Evolutionary conservation across 2,888 invertebrate species (phyloP), one percentile per base, ranked within the genome.

Genomic region (Philereme transversata): DNA sequence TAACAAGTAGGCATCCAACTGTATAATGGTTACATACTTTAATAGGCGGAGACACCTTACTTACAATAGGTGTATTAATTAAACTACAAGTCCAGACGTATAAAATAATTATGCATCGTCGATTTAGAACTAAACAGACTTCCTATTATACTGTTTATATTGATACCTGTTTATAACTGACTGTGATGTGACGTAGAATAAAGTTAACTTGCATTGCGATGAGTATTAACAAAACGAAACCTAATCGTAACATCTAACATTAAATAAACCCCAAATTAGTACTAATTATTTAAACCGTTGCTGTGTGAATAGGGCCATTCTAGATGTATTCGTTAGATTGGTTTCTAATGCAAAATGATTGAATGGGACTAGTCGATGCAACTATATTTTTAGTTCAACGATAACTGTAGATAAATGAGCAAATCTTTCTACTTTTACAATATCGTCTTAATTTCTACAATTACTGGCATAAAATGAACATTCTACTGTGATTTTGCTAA

Each of bases 1-100:
- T 90, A 87, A 86, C 82, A 86, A 85, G 87, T 90, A 88, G 84
- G 88, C 89, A 91, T 87, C 84, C 81, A 87, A 85, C 84, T 79
- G 80, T 86, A 85, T 82, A 86, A 89, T 88, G 89, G 88, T 88
- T 88, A 90, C 86, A 89, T 86, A 89, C 72, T 76, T 87, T 90
- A 90, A 92, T 92, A 92, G 92, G 92, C 92, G 92, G 92, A 92
- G 87, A 90, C 82, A 85, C 85, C 84, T 90, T 88, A 90, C 89
- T 89, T 90, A 88, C 82, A 87, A 53, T 54, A 89, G 90, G 91
- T 91, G 90, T 88, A 85, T 81, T 73, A 88, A 88, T 90, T 87
- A 90, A 88, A 90, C 91, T 91, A 91, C 90, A 80, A 86, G 85
- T 88, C 86, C 86, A 82, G 88, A 89, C 87, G 90, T 88, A 90